Evolutionary conservation across 1,140 invertebrate species (phyloP).

Genomic region (Lordiphosa stackelbergi): DNA sequence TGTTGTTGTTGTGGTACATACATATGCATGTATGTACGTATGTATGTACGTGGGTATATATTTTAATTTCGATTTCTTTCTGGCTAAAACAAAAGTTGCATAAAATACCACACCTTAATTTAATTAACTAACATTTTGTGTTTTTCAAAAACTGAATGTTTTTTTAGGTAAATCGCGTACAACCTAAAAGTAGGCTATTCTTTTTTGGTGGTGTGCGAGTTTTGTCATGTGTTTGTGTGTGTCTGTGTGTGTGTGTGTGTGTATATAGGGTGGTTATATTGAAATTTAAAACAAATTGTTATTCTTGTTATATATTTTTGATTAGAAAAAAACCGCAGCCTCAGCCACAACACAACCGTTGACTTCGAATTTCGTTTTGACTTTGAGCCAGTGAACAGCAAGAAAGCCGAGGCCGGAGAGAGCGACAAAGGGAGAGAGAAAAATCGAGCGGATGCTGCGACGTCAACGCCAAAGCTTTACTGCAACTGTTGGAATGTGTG

Average conservation of each 20-base stretch:
- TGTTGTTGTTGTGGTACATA: constrained; percentile 33
- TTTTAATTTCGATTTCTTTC: constrained; percentile 75
- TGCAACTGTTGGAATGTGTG: constrained; percentile 73
- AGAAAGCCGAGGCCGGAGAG: constrained; percentile 12
- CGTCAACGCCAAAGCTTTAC: constrained; percentile 36
- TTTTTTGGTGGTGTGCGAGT: constrained; percentile 2
- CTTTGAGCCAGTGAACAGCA: constrained; percentile 48
- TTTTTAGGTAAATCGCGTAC: constrained; percentile 14
- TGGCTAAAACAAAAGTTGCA: constrained; percentile 70
- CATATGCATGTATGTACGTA: constrained; percentile 17
- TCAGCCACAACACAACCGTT: constrained; percentile 67
- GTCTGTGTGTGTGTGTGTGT: too few relatives aligned
- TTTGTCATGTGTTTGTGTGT: not conserved
- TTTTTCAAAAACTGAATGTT: constrained; percentile 19
- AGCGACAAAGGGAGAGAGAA: constrained; percentile 9
- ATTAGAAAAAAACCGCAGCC: constrained; percentile 49
- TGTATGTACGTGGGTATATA: constrained; percentile 27
- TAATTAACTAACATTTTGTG: constrained; percentile 56
- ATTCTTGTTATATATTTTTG: constrained; percentile 47
- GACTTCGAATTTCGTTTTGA: constrained; percentile 76
- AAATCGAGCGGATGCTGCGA: constrained; percentile 32
- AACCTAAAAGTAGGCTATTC: constrained; percentile 31
- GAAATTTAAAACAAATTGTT: too few relatives aligned
- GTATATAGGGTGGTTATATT: too few relatives aligned
- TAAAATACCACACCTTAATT: constrained; percentile 77